Conservation (phyloP, 2,888 invertebrate species). For the Drosophila anomalata region DNA sequence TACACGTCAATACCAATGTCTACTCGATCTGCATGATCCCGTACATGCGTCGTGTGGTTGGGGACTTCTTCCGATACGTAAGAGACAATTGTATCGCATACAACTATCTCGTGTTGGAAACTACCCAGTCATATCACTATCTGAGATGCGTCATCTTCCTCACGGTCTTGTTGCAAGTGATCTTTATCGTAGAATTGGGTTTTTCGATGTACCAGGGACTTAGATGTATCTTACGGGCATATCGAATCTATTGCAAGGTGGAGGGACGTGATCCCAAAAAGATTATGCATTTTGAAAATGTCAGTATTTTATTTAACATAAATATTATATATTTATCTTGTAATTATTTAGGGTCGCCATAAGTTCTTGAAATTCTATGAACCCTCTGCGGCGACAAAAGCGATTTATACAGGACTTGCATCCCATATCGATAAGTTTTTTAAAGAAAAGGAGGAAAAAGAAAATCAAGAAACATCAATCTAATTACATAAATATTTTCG, state of each 20-base stretch:
- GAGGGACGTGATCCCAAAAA: background rate
- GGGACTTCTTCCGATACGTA: background rate
- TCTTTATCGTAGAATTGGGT: background rate
- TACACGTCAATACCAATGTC: background rate
- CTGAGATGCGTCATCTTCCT: background rate
- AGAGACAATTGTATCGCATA: background rate
- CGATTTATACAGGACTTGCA: too few relatives aligned
- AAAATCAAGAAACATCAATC: too few relatives aligned
- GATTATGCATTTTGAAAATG: background rate
- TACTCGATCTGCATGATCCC: background rate
- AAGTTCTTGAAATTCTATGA: too few relatives aligned
- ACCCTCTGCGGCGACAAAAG: too few relatives aligned
- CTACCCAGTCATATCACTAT: background rate
- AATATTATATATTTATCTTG: too few relatives aligned
- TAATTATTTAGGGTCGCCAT: too few relatives aligned
- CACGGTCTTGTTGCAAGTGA: background rate
- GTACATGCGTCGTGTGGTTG: background rate
- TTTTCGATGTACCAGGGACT: background rate
- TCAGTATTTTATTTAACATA: background rate
- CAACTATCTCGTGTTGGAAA: background rate
- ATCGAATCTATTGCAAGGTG: background rate
- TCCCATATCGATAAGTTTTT: too few relatives aligned
- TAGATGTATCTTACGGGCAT: background rate
- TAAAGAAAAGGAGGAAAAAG: too few relatives aligned
- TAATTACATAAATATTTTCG: too few relatives aligned